Evolutionary conservation across 2,888 invertebrate species (phyloP).

Genomic region (Nemotelus pantherinus): DNA sequence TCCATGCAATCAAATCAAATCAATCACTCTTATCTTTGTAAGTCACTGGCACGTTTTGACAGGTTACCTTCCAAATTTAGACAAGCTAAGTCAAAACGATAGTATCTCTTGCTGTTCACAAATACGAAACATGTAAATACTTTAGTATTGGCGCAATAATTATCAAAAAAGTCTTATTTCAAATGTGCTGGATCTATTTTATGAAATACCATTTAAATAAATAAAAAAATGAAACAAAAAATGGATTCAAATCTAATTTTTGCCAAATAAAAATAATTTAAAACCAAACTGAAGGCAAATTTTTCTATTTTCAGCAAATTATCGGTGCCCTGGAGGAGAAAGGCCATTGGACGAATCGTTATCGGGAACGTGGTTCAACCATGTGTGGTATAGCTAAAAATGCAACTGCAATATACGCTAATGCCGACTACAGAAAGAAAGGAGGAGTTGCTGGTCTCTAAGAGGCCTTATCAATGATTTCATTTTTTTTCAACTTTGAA

Average conservation of each 20-base stretch:
- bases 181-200: too few relatives aligned
- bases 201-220: too few relatives aligned
- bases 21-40: too few relatives aligned
- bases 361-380: constrained; percentile 74
- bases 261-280: neutral
- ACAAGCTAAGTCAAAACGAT: too few relatives aligned
- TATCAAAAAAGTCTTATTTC: too few relatives aligned
- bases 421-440: constrained; percentile 83
- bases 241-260: neutral
- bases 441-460: constrained; percentile 80
- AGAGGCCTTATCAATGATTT: constrained; percentile 55
- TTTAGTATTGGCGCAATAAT: too few relatives aligned
- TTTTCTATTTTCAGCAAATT: constrained; percentile 66
- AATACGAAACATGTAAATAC: too few relatives aligned
- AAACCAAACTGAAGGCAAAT: neutral
- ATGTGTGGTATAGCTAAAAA: constrained; percentile 75
- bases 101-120: too few relatives aligned
- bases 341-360: constrained; percentile 75
- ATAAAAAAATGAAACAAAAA: too few relatives aligned
- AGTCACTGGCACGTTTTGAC: too few relatives aligned
- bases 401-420: constrained; percentile 74
- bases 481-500: neutral
- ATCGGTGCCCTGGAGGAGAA: constrained; percentile 71
- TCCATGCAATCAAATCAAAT: too few relatives aligned
- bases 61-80: too few relatives aligned